These are phyloP conservation scores for Elephas maximus DNA, from an alignment of 2,113 vertebrate genomes.

Conservation along the genomic window DNA sequence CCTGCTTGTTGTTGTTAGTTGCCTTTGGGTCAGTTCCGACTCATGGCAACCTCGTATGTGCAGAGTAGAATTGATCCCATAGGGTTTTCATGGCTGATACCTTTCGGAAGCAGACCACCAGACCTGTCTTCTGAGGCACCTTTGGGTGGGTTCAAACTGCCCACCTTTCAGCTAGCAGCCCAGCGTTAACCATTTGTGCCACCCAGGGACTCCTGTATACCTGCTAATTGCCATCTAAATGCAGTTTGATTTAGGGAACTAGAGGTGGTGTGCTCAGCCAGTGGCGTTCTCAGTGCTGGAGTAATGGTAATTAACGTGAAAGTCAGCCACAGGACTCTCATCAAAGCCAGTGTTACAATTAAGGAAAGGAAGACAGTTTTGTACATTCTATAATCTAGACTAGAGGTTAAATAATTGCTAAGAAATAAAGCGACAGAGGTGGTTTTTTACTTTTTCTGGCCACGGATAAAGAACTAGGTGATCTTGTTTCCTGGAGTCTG, in stretches of 20 bases:
- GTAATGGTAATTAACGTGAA: not conserved
- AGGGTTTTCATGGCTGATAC: not conserved
- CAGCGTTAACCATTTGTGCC: not conserved
- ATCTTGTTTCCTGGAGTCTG: constrained; percentile 3
- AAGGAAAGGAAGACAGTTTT: not conserved
- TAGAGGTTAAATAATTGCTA: constrained; percentile 9
- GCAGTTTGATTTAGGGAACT: not conserved
- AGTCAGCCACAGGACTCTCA: not conserved
- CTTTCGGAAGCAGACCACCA: not conserved
- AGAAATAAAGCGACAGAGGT: not conserved
- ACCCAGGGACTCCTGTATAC: not conserved
- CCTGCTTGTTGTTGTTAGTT: not conserved
- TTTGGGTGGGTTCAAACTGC: not conserved
- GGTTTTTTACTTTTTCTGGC: not conserved
- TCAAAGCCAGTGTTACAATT: not conserved
- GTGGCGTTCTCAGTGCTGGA: not conserved
- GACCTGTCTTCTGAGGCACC: not conserved
- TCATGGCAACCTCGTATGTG: not conserved
- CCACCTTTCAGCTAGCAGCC: not conserved
- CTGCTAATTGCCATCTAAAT: not conserved
- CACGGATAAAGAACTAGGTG: not conserved
- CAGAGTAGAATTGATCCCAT: not conserved
- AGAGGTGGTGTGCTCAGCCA: not conserved
- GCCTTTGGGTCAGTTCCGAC: not conserved
- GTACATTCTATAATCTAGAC: not conserved